Conservation (phyloP, 2,888 invertebrate species). For the Cotesia congregata region DNA sequence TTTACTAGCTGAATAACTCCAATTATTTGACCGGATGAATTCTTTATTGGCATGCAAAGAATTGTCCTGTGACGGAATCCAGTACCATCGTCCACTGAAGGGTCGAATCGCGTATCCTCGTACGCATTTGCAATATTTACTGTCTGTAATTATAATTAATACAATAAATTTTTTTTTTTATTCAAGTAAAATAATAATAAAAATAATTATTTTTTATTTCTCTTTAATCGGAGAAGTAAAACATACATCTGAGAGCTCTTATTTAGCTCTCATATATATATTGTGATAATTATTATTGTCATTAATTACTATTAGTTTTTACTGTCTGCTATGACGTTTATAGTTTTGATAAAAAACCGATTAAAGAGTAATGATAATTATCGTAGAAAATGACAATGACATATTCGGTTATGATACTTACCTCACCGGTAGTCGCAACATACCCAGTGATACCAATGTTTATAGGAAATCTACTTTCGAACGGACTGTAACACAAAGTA, state of each 20-base stretch:
- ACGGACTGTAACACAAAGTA: constrained; percentile 76
- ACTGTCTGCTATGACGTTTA: constrained; percentile 11
- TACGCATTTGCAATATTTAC: constrained; percentile 93
- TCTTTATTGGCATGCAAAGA: constrained; percentile 96
- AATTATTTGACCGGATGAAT: constrained; percentile 91
- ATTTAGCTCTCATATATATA: constrained; percentile 19
- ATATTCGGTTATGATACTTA: constrained; percentile 69
- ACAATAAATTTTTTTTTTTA: background rate
- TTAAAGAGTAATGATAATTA: background rate
- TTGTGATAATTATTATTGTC: background rate
- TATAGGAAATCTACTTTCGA: constrained; percentile 93
- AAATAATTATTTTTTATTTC: constrained; percentile 3
- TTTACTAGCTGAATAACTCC: constrained; percentile 94
- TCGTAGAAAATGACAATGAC: background rate
- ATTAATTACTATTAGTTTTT: constrained; percentile 13
- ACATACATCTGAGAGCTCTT: constrained; percentile 32
- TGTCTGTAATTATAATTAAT: constrained; percentile 76
- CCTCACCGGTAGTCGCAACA: constrained; percentile 96
- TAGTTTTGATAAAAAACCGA: background rate
- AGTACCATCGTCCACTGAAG: constrained; percentile 85
- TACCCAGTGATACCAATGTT: constrained; percentile 96
- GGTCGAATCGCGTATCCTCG: constrained; percentile 89
- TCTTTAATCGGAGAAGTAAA: background rate
- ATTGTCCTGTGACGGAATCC: constrained; percentile 91
- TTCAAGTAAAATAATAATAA: background rate